Evolutionary conservation across 92 coral and sea anemone species (phyloP).

Genomic region (Virgularia gustaviana): DNA sequence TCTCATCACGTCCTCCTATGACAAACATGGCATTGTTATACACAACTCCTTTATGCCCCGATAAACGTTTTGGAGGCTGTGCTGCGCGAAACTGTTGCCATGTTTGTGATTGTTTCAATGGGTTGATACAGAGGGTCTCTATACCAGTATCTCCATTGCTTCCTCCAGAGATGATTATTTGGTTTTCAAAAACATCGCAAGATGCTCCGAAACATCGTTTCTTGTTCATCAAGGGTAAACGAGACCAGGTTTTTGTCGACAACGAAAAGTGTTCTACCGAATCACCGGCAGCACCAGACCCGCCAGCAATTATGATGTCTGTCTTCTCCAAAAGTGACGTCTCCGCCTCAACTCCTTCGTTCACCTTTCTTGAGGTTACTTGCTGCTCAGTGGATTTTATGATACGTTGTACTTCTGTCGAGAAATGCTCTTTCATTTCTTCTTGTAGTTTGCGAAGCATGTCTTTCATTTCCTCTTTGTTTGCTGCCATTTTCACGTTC

Average conservation of each 20-base stretch:
- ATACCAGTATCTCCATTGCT: neutral
- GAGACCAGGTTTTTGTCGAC: neutral
- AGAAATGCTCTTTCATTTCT: no score
- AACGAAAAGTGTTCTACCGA: neutral
- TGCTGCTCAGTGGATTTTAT: no score
- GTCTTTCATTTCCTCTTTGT: no score
- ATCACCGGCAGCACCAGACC: neutral
- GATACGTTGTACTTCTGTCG: no score
- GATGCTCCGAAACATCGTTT: neutral
- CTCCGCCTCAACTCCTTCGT: no score
- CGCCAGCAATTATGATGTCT: neutral
- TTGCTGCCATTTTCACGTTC: no score
- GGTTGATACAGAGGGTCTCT: neutral
- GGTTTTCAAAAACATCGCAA: neutral
- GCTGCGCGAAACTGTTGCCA: neutral
- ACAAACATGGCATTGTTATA: neutral
- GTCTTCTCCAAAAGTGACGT: no score
- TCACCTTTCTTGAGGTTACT: no score
- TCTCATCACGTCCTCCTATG: conserved; percentile 3
- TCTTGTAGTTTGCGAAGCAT: no score
- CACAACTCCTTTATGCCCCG: neutral
- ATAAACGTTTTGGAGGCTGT: neutral
- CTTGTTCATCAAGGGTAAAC: conserved; percentile 6
- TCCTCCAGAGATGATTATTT: conserved; percentile 1
- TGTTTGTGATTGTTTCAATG: neutral